Base-by-base conservation (phyloP, 2,797 vertebrate species). In the Coranthus polyacanthus region DNA sequence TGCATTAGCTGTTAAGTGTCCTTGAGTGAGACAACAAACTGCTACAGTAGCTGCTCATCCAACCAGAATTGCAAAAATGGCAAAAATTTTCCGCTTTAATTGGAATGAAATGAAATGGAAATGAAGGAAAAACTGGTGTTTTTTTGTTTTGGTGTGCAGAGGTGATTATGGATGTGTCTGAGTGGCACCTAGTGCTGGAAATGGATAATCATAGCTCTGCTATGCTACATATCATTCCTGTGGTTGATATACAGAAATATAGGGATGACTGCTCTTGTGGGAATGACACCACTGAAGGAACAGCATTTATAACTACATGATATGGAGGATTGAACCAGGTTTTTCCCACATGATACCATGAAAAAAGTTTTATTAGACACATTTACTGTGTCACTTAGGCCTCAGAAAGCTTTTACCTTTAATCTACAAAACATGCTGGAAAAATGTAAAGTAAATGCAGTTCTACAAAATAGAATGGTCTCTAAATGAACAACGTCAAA, bases 161-260 rank as follows among this genome's bases (percentile, higher is more conserved):
- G 12, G 24, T 68, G 72, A 86, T 82, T 76, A 79, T 66, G 34
- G 58, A 85, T 70, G 67, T 68, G 52, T 72, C 60, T 78, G 57
- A 69, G 75, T 77, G 76, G 72, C 75, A 74, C 69, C 78, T 70
- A 39, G 29, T 50, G 68, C 65, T 41, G 53, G 51, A 75, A 62
- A 80, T 74, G 63, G 72, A 74, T 84, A 68, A 79, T 78, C 67
- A 73, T 36, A 83, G 80, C 53, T 49, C 37, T 76, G 38, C 72
- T 56, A 24, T 56, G n/a, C 59, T 50, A 53, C 53, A 57, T 18
- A 58, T 78, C 69, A 80, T 71, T 73, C 54, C 68, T 36, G 69
- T 52, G 76, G 60, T 78, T 76, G 72, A 65, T 43, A 55, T 69
- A 49, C 50, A 73, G 49, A 75, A 63, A 69, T 68, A 68, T 71